A percentile compares a stretch with the other conserved stretches of the same genome.
Evolutionary conservation across 2,888 invertebrate species (phyloP).

Genomic region (Drepanosiphum platanoidis): DNA sequence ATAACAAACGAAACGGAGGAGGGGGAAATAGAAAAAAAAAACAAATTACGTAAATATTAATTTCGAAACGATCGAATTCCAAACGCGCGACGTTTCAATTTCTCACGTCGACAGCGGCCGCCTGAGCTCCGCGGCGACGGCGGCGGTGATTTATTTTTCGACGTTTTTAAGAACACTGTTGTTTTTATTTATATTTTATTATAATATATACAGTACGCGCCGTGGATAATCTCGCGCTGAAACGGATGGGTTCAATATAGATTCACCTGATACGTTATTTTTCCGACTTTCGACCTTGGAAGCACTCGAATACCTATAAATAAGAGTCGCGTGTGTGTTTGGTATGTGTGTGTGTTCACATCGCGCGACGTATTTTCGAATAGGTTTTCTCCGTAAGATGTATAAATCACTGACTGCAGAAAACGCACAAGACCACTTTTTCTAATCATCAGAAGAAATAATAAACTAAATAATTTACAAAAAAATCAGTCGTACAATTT

Average conservation of each 20-base stretch:
- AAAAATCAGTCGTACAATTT: too few species aligned
- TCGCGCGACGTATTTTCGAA: not conserved
- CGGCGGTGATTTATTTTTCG: not conserved
- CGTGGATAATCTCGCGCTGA: not conserved
- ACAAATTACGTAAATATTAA: conserved; percentile 25
- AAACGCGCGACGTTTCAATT: not conserved
- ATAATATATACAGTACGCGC: too few species aligned
- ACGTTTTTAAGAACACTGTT: not conserved
- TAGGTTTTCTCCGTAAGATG: not conserved
- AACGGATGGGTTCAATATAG: not conserved
- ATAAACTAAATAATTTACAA: too few species aligned
- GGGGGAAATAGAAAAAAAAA: not conserved
- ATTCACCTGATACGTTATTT: not conserved
- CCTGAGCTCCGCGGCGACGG: too few species aligned
- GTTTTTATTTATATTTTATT: not conserved
- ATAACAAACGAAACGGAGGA: not conserved
- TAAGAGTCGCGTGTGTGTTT: not conserved
- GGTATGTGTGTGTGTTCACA: not conserved
- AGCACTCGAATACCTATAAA: not conserved
- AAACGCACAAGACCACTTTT: too few species aligned
- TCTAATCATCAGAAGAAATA: too few species aligned
- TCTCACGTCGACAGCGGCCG: not conserved
- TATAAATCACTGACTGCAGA: too few species aligned
- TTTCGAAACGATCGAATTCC: conserved; percentile 17
- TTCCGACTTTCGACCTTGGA: conserved; percentile 1